These are phyloP conservation scores for Octomys mimax DNA, from an alignment of 2,797 vertebrate species.

Conservation along the genomic window DNA sequence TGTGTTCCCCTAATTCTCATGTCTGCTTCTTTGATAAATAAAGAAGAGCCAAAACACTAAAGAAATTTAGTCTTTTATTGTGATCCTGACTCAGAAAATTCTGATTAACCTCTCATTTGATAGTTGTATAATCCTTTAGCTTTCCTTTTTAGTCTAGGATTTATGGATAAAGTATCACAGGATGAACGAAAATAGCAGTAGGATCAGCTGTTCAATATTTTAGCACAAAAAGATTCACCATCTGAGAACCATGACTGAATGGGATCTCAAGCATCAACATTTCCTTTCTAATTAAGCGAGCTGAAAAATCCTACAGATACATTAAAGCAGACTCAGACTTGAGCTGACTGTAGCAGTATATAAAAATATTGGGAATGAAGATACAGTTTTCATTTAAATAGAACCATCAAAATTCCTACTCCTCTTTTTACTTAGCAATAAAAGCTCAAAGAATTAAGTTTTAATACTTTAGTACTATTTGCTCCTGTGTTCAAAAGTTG, in stretches of 20 bases:
- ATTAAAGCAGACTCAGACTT: background rate
- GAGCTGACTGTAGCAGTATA: background rate
- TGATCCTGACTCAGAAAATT: background rate
- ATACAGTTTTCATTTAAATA: background rate
- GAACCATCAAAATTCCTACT: background rate
- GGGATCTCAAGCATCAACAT: background rate
- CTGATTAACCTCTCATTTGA: conserved; percentile 41
- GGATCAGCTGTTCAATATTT: background rate
- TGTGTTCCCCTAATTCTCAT: conserved; percentile 43
- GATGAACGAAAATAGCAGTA: background rate
- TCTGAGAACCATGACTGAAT: background rate
- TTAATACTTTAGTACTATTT: background rate
- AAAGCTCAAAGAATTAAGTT: background rate
- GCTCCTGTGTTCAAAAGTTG: background rate
- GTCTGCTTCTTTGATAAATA: conserved; percentile 45
- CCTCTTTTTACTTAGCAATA: background rate
- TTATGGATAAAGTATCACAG: background rate
- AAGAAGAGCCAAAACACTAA: conserved; percentile 1
- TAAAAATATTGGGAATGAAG: background rate
- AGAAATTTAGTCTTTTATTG: background rate
- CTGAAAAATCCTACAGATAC: background rate
- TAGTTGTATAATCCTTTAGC: background rate
- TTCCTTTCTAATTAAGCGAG: background rate
- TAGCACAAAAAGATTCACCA: background rate
- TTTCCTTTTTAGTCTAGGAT: conserved; percentile 8